These are phyloP conservation scores for Hirundo rustica DNA, from an alignment of 2,797 vertebrate genomes.

Conservation along the genomic window DNA sequence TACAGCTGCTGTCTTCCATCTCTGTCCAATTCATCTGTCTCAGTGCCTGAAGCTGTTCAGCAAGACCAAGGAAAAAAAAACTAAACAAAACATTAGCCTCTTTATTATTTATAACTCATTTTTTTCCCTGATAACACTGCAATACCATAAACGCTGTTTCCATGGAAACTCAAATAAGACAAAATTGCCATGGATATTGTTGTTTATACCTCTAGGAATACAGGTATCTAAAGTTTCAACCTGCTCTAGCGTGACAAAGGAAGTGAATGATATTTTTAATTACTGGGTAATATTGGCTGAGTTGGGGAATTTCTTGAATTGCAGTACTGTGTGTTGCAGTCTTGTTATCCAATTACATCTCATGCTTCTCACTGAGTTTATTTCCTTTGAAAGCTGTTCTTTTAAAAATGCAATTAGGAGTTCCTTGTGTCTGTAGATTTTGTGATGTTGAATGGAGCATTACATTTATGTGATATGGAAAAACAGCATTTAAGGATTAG, in stretches of 20 bases:
- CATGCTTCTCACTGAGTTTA: neutral
- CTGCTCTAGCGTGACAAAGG: constrained; percentile 20
- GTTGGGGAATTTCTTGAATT: neutral
- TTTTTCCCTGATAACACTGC: constrained; percentile 77
- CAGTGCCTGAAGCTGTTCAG: constrained; percentile 74
- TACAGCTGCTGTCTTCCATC: constrained; percentile 66
- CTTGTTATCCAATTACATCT: neutral
- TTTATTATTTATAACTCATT: constrained; percentile 87
- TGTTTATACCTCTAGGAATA: constrained; percentile 80
- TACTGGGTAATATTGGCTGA: constrained; percentile 1
- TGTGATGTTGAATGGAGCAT: neutral
- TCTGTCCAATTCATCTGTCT: constrained; percentile 67
- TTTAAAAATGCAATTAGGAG: neutral
- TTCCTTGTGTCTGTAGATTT: neutral
- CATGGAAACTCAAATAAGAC: constrained; percentile 86
- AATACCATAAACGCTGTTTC: constrained; percentile 87
- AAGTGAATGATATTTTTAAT: constrained; percentile 50
- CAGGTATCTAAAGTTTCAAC: constrained; percentile 74
- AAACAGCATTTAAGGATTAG: neutral
- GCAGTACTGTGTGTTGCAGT: neutral
- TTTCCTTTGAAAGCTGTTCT: neutral
- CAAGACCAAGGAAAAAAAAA: constrained; percentile 68
- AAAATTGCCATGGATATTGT: constrained; percentile 83
- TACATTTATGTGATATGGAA: neutral
- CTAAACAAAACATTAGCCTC: constrained; percentile 65